These are phyloP conservation scores for Lysandra bellargus DNA, from an alignment of 2,888 invertebrate genomes.

Conservation along the genomic window DNA sequence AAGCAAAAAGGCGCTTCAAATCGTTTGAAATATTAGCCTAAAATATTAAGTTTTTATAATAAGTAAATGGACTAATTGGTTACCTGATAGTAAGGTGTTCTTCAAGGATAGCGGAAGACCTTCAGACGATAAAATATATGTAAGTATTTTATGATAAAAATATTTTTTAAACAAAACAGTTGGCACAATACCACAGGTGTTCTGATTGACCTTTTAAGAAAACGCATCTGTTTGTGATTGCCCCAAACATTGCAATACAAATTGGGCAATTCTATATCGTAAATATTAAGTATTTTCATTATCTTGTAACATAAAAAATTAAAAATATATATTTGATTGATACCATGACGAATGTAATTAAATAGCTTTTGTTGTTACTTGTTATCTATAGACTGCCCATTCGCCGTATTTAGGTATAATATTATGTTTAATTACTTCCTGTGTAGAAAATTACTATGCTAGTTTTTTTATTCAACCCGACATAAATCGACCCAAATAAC, in stretches of 20 bases:
- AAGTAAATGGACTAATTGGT: neutral
- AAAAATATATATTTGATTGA: neutral
- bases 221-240: conserved; percentile 23
- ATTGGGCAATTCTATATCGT: neutral
- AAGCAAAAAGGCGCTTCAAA: neutral
- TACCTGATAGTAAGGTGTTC: conserved; percentile 1
- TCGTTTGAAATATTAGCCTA: neutral
- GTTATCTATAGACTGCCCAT: no score
- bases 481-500: no score
- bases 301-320: neutral
- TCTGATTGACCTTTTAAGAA: conserved; percentile 8
- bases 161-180: neutral
- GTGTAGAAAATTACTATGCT: neutral
- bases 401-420: neutral
- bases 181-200: conserved; percentile 21
- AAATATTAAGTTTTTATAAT: neutral
- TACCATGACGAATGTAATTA: neutral
- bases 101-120: conserved; percentile 19
- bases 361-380: neutral
- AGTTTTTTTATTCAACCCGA: no score
- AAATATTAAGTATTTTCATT: neutral
- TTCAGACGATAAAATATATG: neutral
- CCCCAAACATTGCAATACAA: conserved; percentile 11
- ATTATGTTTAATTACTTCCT: neutral
- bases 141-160: neutral